These are phyloP conservation scores for Parelbella ahira DNA, from an alignment of 2,888 invertebrate species.

Conservation along the genomic window DNA sequence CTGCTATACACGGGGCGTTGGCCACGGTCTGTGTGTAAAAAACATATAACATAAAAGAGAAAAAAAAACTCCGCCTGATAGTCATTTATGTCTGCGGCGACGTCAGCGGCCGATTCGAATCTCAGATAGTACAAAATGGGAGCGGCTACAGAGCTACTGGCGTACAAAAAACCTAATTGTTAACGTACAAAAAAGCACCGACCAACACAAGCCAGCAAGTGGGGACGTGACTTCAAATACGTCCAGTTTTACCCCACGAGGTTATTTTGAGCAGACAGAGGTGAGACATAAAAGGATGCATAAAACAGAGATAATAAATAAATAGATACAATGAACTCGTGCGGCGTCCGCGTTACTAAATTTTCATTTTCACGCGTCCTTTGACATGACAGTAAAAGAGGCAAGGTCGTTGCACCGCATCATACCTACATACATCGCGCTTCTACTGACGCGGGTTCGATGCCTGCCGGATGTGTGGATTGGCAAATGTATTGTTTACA, in stretches of 20 bases:
- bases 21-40: constrained; percentile 1
- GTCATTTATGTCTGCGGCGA: constrained; percentile 19
- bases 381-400: constrained; percentile 30
- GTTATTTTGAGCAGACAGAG: constrained; percentile 12
- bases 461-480: constrained; percentile 35
- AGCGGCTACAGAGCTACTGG: constrained; percentile 6
- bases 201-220: constrained; percentile 9
- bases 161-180: constrained; percentile 26
- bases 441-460: constrained; percentile 32
- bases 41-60: no score
- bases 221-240: constrained; percentile 14
- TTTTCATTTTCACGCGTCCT: constrained; percentile 29
- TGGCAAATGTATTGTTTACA: constrained; percentile 32
- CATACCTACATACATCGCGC: no score
- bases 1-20: background rate
- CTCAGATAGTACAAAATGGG: constrained; percentile 23
- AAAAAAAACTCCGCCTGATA: constrained; percentile 14
- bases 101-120: constrained; percentile 29
- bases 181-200: constrained; percentile 22
- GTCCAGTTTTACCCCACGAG: constrained; percentile 3
- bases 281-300: constrained; percentile 15
- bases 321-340: constrained; percentile 14
- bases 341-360: constrained; percentile 14
- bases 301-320: constrained; percentile 20
- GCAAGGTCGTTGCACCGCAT: constrained; percentile 40